Base-by-base conservation (phyloP, 2,888 invertebrate genomes). In the Cryptus armator region DNA sequence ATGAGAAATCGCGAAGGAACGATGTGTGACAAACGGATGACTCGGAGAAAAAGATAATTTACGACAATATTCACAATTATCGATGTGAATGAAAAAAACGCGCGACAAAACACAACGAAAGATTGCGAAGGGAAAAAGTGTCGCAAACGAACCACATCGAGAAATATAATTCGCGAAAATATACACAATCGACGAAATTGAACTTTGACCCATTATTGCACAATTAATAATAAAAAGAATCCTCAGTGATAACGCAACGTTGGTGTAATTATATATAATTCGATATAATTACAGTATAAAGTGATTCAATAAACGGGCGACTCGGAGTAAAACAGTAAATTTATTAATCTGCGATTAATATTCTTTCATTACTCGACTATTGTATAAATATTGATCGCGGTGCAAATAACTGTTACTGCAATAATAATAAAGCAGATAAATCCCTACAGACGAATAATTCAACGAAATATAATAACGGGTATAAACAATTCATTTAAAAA, bases 61-160 rank as follows among this genome's bases (percentile, higher is more conserved):
- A 37, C 37, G 37, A 37, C 6, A 9, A 37, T 37, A 37, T 37
- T 9, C 37, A 37, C 3, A 37, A 37, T 37, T 37, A 37, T 37
- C 37, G 37, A 9, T 37, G 7, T 0, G 37, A 9, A 37, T 37
- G 0, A 4, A 9, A 37, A 37, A 37, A 37, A 4, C 24, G 9
- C 1, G 56, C 19, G 4, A 12, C 24, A 12, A 24, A 24, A 9
- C 2, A 56, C 0, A 56, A 24, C 56, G 10, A 6, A 53, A n/a
- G 14, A 48, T 16, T 70, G 64, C 43, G 79, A 37, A 43, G 3
- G 24, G 59, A 29, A 24, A n/a, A 62, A 62, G 29, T 62, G 62
- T 32, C 29, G 43, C 14, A 12, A n/a, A 48, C 51, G 68, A 80
- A 72, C 83, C 59, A 59, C 48, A 59, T 59, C 56, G 67, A 72